phyloP scores from a whole-genome alignment of 2,888 invertebrate genomes.

The Apodemia duryi region DNA sequence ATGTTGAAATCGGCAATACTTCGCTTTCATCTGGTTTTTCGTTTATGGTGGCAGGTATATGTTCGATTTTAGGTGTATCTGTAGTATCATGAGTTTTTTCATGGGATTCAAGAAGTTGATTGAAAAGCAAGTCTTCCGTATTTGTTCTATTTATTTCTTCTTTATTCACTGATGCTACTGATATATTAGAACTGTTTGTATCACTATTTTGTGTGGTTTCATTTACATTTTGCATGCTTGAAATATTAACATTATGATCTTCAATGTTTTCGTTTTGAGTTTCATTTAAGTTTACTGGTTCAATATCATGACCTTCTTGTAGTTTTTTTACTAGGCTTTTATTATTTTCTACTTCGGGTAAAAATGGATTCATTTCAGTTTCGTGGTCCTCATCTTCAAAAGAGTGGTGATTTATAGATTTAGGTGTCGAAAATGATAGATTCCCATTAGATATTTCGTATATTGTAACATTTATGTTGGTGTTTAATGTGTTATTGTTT shows the following conservation, averaged over 20 bases:
- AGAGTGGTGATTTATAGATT: constrained; percentile 46
- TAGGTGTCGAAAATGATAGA: constrained; percentile 41
- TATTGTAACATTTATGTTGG: constrained; percentile 63
- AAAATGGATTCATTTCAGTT: constrained; percentile 83
- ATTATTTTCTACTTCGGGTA: constrained; percentile 82
- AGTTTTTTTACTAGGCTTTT: constrained; percentile 79
- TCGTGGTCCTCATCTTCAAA: constrained; percentile 63
- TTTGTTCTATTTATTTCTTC: neutral
- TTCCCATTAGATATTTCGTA: constrained; percentile 62
- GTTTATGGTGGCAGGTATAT: constrained; percentile 14
- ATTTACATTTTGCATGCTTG: constrained; percentile 21
- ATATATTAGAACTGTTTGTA: constrained; percentile 16
- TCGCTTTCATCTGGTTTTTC: constrained; percentile 27
- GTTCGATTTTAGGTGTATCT: constrained; percentile 8
- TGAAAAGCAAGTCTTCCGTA: neutral
- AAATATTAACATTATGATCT: constrained; percentile 40
- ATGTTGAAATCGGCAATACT: constrained; percentile 49
- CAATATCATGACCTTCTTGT: constrained; percentile 76
- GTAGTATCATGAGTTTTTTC: neutral
- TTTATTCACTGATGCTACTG: neutral
- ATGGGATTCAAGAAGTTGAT: neutral
- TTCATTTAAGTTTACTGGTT: constrained; percentile 59
- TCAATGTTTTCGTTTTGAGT: constrained; percentile 65
- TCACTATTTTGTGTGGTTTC: constrained; percentile 21
- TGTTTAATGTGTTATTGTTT: constrained; percentile 19